Conservation (phyloP, 2,797 vertebrate species). For the Peromyscus attwateri region DNA sequence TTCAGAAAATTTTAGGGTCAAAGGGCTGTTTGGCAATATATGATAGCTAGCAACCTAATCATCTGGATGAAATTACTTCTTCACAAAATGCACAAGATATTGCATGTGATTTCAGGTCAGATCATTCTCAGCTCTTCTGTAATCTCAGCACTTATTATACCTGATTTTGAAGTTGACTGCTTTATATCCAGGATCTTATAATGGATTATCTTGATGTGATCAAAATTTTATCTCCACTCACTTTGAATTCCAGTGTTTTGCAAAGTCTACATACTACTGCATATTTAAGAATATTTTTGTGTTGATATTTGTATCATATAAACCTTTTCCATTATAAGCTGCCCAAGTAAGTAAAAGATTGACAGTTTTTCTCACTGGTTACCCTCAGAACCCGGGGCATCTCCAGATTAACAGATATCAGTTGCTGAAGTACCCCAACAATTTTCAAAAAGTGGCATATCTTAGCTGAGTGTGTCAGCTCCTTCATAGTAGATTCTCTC, state of each 20-base stretch:
- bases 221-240: background rate
- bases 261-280: background rate
- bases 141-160: constrained; percentile 37
- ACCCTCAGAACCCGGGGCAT: background rate
- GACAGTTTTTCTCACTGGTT: background rate
- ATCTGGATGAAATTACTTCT: background rate
- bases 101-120: background rate
- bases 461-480: background rate
- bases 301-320: constrained; percentile 7
- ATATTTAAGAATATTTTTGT: background rate
- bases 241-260: background rate
- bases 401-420: background rate
- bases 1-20: constrained; percentile 49
- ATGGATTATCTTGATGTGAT: background rate
- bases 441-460: background rate
- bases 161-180: background rate
- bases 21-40: constrained; percentile 26
- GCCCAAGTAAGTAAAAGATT: background rate
- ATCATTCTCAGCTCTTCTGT: background rate
- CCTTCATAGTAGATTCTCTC: background rate
- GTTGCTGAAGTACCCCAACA: background rate
- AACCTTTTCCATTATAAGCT: too few relatives aligned
- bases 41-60: constrained; percentile 6
- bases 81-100: background rate
- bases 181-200: constrained; percentile 14